Evolutionary conservation across 2,797 vertebrate species (phyloP), one percentile per base, ranked within the genome.

Genomic region (Schizopygopsis pylzovi): DNA sequence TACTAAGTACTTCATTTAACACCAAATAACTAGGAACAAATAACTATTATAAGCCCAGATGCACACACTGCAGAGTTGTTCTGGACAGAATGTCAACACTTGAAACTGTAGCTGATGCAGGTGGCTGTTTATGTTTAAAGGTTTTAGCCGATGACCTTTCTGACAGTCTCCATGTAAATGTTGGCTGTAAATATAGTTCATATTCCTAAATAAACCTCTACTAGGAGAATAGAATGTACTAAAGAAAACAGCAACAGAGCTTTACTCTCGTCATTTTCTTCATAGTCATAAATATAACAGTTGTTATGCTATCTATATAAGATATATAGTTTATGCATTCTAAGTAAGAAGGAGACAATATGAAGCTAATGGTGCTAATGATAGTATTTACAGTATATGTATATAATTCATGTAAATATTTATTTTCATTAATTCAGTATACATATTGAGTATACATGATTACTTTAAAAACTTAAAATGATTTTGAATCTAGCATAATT

Each of bases 161-260:
- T 12, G 18, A 37, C 73, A 81, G 47, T 71, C 79, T 88, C 78
- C 79, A 47, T 72, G 70, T 72, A 81, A 84, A 81, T 91, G 87
- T 90, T 91, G 84, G 59, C 88, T 88, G 89, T 90, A 87, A 91
- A 90, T 82, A 91, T 63, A 52, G 54, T 10, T 77, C 73, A 80
- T 70, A 79, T 61, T 85, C 70, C 82, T 78, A 28, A 82, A 76
- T 86, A 67, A 76, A 52, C 20, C 56, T 76, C 82, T 41, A 79
- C 39, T 84, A 41, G n/a, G 70, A 83, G 52, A 78, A 83, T 61
- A n/a, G 20, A 56, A 82, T 83, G 73, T 47, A 52, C 43, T 56
- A 73, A 52, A 80, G 33, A 87, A 63, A 70, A 83, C 41, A 59
- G 25, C 72, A 78, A 68, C 45, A 67, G 20, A 52, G 39, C n/a